phyloP scores from a whole-genome alignment of 1,140 invertebrate genomes.

The Luehdorfia chinensis region DNA sequence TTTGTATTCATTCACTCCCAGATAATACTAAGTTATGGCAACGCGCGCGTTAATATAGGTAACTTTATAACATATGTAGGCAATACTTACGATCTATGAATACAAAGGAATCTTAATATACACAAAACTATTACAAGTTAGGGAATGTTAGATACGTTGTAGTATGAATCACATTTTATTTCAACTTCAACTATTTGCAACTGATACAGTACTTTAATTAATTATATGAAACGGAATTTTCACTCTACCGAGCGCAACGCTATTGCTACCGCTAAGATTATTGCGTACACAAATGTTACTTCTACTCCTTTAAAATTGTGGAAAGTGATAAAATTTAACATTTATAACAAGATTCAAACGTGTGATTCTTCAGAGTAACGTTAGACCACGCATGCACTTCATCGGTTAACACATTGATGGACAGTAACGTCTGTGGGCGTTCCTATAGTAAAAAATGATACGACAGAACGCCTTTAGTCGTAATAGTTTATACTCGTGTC shows the following conservation, averaged over 20 bases:
- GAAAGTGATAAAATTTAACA: constrained; percentile 58
- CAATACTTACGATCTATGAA: constrained; percentile 48
- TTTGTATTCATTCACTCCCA: constrained; percentile 11
- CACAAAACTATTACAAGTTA: constrained; percentile 42
- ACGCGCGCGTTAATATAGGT: constrained; percentile 58
- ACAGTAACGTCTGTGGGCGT: constrained; percentile 1
- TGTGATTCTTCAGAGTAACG: constrained; percentile 15
- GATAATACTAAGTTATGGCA: constrained; percentile 69
- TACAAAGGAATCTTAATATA: constrained; percentile 48
- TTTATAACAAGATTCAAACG: constrained; percentile 50
- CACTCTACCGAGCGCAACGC: constrained; percentile 16
- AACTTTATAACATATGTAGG: constrained; percentile 51
- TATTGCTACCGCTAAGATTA: constrained; percentile 21
- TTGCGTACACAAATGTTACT: constrained; percentile 14
- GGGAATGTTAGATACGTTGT: constrained; percentile 49
- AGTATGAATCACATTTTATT: constrained; percentile 24
- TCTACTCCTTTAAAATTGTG: constrained; percentile 34
- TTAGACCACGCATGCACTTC: constrained; percentile 21
- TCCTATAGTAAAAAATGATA: too few species aligned
- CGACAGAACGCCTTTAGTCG: too few species aligned
- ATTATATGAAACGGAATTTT: constrained; percentile 6
- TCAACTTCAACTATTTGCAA: constrained; percentile 14
- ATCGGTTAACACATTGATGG: neutral
- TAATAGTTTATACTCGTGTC: too few species aligned
- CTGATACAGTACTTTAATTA: neutral